phyloP scores from a whole-genome alignment of 2,797 vertebrate species.

The Sciurus carolinensis region DNA sequence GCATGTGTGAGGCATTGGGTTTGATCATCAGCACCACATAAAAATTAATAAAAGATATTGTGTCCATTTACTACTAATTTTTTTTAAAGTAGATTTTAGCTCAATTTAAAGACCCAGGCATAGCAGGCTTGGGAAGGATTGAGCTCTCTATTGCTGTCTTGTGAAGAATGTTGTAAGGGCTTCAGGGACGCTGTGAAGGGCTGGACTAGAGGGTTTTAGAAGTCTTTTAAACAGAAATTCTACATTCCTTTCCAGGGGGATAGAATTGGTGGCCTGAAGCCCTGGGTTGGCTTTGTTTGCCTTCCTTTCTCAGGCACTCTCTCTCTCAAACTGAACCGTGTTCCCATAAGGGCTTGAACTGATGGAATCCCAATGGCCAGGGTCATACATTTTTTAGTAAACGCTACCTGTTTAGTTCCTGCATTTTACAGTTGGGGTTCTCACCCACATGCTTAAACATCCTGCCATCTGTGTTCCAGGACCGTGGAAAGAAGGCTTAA shows the following conservation, averaged over 20 bases:
- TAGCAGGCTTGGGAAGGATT: not conserved
- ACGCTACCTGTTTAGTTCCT: not conserved
- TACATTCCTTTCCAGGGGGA: not conserved
- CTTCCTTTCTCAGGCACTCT: not conserved
- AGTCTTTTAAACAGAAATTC: not conserved
- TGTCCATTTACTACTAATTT: too few relatives aligned
- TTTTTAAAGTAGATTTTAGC: not conserved
- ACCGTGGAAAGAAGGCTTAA: not conserved
- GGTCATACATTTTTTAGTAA: not conserved
- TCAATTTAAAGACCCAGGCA: not conserved
- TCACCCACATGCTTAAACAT: not conserved
- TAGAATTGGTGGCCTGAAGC: not conserved
- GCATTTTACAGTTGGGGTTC: not conserved
- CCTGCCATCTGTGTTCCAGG: not conserved
- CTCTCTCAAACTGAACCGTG: not conserved
- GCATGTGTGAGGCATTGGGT: too few relatives aligned
- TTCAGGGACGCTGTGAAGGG: not conserved
- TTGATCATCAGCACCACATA: too few relatives aligned
- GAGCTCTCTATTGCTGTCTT: not conserved
- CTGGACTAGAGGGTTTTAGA: not conserved
- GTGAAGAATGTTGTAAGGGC: not conserved
- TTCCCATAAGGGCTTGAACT: not conserved
- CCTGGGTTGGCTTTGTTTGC: not conserved
- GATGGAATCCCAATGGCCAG: not conserved
- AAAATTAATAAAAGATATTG: too few relatives aligned